Evolutionary conservation across 2,113 vertebrate genomes (phyloP).

Genomic region (Rhinichthys klamathensis): DNA sequence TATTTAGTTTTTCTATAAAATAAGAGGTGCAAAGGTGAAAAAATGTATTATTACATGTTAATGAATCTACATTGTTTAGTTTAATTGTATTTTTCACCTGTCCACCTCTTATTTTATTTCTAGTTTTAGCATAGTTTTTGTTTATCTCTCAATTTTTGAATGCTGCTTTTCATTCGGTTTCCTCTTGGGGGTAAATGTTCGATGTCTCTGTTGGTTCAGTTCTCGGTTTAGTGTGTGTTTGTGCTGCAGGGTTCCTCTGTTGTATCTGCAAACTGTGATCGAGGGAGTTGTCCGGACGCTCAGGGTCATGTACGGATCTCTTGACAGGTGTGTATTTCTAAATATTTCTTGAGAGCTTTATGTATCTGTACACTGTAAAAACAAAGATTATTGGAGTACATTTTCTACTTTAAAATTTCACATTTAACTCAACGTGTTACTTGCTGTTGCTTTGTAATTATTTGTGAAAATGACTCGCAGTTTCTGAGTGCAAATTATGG

Average conservation of each 20-base stretch:
- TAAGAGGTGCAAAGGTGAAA: neutral
- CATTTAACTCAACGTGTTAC: no score
- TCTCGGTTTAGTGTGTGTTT: slow-evolving; percentile 20
- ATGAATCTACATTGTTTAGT: neutral
- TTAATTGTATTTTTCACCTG: no score
- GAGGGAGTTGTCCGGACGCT: slow-evolving; percentile 84
- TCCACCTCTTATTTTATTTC: no score
- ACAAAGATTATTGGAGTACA: no score
- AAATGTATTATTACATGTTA: no score
- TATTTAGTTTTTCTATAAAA: no score
- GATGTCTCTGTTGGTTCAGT: neutral
- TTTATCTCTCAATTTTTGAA: neutral
- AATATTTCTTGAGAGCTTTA: neutral
- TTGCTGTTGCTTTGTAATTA: no score
- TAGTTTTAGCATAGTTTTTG: neutral
- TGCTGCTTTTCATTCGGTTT: neutral
- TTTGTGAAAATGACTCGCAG: no score
- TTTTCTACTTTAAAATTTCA: no score
- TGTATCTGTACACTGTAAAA: neutral
- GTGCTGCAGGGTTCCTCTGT: slow-evolving; percentile 84
- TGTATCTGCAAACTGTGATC: slow-evolving; percentile 86
- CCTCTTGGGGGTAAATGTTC: neutral
- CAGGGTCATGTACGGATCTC: slow-evolving; percentile 89
- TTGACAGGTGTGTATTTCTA: slow-evolving; percentile 79
- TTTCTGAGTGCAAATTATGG: no score